Evolutionary conservation across 2,888 invertebrate species (phyloP), one percentile per base, ranked within the genome.

Genomic region (Micoletzkya japonica): DNA sequence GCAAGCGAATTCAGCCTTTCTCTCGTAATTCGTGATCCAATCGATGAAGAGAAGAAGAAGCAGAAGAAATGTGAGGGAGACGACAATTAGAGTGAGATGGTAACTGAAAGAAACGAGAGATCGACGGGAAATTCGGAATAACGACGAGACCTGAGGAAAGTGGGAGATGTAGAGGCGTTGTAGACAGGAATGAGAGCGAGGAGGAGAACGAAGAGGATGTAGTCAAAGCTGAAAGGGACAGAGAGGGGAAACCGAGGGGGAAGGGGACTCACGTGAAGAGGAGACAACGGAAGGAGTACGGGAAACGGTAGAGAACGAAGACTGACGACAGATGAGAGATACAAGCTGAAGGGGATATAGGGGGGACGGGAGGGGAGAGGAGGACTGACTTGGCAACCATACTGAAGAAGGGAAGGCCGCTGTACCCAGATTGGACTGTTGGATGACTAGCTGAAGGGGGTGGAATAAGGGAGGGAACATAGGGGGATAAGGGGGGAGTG

Each of bases 1-100:
- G 94, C 95, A 96, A 4, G 95, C 88, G 86, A 93, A 95, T 87
- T 95, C 95, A 0, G 94, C 92, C 64, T 96, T 89, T 0, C 82
- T 60, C 71, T 86, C 86, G 72, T 83, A 85, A 58, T 86, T 85
- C 7, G 82, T 81, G 85, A 84, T 84, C 81, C 83, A 84, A 54
- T 83, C 84, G 63, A 83, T 77, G 70, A 84, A 84, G 24, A 84
- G 74, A 1, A 84, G 72, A 32, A 84, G 74, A 24, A 84, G 72
- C 4, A 83, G 75, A 6, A 82, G 73, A 28, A 82, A 75, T n/a
- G 82, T 76, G 14, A 84, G 76, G 67, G 79, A 80, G 50, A 85
- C 80, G 17, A 81, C 72, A 24, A 82, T 83, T 52, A 82, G 76
- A 4, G 83, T 83, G 10, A 82, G 70, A 50, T 85, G 84, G 73